These are phyloP conservation scores for Zapornia atra DNA, from an alignment of 2,113 vertebrate genomes.

Conservation along the genomic window DNA sequence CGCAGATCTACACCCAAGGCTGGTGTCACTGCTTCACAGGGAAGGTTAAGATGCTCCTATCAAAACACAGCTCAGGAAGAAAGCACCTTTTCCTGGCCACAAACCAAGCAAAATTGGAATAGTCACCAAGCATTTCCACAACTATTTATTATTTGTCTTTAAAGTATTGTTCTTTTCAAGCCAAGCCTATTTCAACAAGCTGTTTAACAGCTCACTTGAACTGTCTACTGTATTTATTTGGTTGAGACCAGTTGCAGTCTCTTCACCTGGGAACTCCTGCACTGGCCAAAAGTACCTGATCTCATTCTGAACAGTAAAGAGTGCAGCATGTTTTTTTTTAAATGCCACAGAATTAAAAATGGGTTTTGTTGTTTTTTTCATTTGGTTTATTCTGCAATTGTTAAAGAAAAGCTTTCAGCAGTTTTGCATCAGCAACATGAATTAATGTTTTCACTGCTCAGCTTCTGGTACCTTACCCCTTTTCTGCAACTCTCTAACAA, in stretches of 20 bases:
- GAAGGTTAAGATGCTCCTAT: neutral
- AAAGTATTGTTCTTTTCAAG: neutral
- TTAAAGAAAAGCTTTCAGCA: neutral
- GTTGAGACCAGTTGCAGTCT: neutral
- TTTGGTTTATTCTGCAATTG: neutral
- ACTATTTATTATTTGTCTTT: neutral
- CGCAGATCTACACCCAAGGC: neutral
- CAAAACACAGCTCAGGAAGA: neutral
- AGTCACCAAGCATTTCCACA: neutral
- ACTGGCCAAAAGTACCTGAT: neutral
- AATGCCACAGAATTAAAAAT: neutral
- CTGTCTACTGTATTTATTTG: neutral
- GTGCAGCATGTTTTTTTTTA: rapidly evolving
- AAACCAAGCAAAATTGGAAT: neutral
- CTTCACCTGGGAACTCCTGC: neutral
- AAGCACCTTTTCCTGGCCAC: neutral
- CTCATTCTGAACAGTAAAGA: neutral
- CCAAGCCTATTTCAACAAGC: neutral
- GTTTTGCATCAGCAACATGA: neutral
- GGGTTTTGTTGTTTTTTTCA: neutral
- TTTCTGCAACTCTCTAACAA: neutral
- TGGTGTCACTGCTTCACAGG: neutral
- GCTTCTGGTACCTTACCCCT: neutral
- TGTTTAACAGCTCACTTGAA: neutral
- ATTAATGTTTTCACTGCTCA: neutral